Evolutionary conservation across 2,113 vertebrate species (phyloP), one percentile per base, ranked within the genome.

Genomic region (Ailuropoda melanoleuca): DNA sequence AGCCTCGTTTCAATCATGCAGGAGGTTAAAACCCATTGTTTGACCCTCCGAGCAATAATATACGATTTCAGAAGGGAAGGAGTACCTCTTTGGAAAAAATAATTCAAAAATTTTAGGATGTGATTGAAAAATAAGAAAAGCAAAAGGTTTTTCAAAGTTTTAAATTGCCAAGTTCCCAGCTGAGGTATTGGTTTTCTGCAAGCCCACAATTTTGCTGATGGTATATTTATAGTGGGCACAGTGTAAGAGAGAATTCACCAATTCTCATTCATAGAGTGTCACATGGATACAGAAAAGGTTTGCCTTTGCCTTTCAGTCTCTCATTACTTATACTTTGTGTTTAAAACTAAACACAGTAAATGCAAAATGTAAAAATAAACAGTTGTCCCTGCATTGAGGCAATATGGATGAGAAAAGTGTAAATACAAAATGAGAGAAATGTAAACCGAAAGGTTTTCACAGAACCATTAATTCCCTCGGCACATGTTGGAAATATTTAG

Each of bases 81-180:
- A 46, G 92, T 66, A 84, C 64, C 88, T 94, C 85, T 90, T 85
- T 94, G 77, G 92, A 96, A 97, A 94, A 97, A 96, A 92, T 94
- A 95, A 97, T 97, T 98, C 84, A 97, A 97, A 98, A 97, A 97
- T 93, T 97, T 97, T 97, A 93, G 96, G 70, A 94, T 93, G 77
- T 82, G 70, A 98, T 91, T 97, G 97, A 96, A 97, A 97, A 97
- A 80, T 82, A 93, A 91, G 80, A 82, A 91, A 88, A 93, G 92
- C 24, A 88, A 93, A 96, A 95, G 74, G 85, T 86, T 97, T 97
- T 95, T 80, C 89, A 93, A 97, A 97, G 96, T 97, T 95, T 97
- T 87, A 97, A 95, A 97, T 93, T 96, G 77, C 84, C 86, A 74
- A 64, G 81, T 83, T 62, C 56, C 78, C 66, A 75, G 74, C 55